Evolutionary conservation across 2,797 vertebrate genomes (phyloP).

Genomic region (Acrocephalus scirpaceus): DNA sequence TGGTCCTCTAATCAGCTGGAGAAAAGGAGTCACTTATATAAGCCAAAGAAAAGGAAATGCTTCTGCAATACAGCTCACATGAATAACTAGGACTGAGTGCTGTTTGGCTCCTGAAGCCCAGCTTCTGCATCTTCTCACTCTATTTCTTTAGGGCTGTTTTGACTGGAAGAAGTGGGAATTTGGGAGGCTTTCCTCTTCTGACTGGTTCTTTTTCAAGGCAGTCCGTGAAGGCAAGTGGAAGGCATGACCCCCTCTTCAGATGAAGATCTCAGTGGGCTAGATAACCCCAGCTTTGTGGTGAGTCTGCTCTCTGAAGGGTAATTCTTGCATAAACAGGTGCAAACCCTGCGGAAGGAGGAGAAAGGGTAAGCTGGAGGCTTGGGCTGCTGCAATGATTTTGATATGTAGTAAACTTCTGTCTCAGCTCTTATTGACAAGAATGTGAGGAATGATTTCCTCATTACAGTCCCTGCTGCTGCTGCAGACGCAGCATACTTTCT

Average conservation of each 20-base stretch:
- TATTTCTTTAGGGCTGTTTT: background rate
- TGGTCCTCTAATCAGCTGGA: conserved; percentile 17
- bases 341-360: background rate
- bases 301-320: conserved; percentile 71
- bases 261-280: conserved; percentile 78
- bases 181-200: background rate
- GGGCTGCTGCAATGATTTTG: background rate
- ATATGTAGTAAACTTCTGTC: background rate
- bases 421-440: background rate
- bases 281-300: conserved; percentile 83
- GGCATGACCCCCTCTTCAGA: conserved; percentile 74
- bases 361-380: background rate
- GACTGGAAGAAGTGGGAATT: background rate
- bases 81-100: background rate
- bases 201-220: conserved; percentile 14
- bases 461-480: background rate
- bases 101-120: background rate
- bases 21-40: conserved; percentile 46
- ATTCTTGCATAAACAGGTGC: background rate
- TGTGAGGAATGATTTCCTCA: background rate
- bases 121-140: background rate
- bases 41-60: conserved; percentile 34
- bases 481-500: background rate
- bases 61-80: conserved; percentile 32
- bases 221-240: conserved; percentile 10